Base-by-base conservation (phyloP, 2,888 invertebrate genomes). In the Machimus atricapillus region DNA sequence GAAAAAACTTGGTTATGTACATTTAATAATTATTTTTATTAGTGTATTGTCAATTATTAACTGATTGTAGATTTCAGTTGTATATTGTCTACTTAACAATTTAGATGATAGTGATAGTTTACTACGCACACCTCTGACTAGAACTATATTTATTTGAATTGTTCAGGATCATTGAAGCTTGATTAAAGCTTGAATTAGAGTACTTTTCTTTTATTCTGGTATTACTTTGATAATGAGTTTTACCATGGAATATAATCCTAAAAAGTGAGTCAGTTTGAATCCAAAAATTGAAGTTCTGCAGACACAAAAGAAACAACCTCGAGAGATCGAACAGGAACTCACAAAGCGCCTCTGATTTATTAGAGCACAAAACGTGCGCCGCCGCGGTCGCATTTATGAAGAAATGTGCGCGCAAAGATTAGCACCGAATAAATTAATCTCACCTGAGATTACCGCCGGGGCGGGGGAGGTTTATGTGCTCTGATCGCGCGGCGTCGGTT, bases 391-490 rank as follows among this genome's bases (percentile, higher is more conserved):
- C 43, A 19, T 14, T 37, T 19, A 43, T 23, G 43, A 23, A 43
- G 46, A 78, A 78, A 78, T 78, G 78, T 78, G 78, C 12, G 27
- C 43, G 23, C 43, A 43, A 12, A 78, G 78, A 78, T 78, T 78
- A 78, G 43, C 43, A 37, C 78, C 19, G 23, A 78, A 78, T 78
- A 78, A 78, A 78, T 78, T 78, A 78, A 78, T 78, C 78, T 78
- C 78, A 78, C 43, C 66, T 19, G 66, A 27, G 23, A 23, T 0
- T 9, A 27, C 58, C 9, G n/a, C 0, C 9, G 66, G 3, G 23
- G 66, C 19, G 66, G 66, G 19, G 27, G 23, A 46, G 43, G 43
- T 46, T 14, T 14, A 5, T 1, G 3, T 66, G 27, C 66, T 19
- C 66, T 23, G 23, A 12, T 12, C 66, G 66, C 66, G 66, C 66